These are phyloP conservation scores for Crotalus horridus DNA, from an alignment of 2,113 vertebrate genomes.

Conservation along the genomic window DNA sequence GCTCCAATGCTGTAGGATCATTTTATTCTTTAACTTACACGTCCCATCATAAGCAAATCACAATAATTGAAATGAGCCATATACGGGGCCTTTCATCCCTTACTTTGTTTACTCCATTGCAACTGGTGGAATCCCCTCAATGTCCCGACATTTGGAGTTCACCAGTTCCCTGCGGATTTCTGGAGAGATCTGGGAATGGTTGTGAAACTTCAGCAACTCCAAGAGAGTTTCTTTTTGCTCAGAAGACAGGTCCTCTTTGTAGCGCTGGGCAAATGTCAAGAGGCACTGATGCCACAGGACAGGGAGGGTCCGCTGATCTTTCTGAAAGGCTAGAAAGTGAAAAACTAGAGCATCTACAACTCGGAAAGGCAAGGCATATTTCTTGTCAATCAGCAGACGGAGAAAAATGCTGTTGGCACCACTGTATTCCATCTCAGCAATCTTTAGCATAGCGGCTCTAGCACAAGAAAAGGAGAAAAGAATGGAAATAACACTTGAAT, in stretches of 20 bases:
- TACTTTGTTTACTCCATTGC: slow-evolving; percentile 66
- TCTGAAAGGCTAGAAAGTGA: slow-evolving; percentile 91
- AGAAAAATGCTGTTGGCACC: slow-evolving; percentile 98
- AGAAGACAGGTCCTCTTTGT: slow-evolving; percentile 89
- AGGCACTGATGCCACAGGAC: slow-evolving; percentile 97
- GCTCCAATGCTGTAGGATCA: neutral
- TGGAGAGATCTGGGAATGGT: slow-evolving; percentile 77
- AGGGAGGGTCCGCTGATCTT: slow-evolving; percentile 81
- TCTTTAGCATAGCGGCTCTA: slow-evolving; percentile 94
- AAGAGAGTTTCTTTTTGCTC: slow-evolving; percentile 89
- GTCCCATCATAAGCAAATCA: neutral
- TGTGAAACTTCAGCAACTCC: slow-evolving; percentile 88
- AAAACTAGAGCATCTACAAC: slow-evolving; percentile 94
- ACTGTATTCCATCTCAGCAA: slow-evolving; percentile 94
- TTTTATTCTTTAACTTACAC: neutral
- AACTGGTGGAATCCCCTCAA: slow-evolving; percentile 70
- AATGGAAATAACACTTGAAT: fast-evolving
- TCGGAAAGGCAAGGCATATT: slow-evolving; percentile 95
- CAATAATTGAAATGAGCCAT: neutral
- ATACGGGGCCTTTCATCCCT: neutral
- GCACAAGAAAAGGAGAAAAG: neutral
- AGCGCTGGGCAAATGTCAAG: slow-evolving; percentile 89
- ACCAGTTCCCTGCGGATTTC: slow-evolving; percentile 89
- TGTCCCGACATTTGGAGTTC: slow-evolving; percentile 79
- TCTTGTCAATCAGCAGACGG: slow-evolving; percentile 92